Evolutionary conservation across 1,140 invertebrate genomes (phyloP), one percentile per base, ranked within the genome.

Genomic region (Anthonomus grandis): DNA sequence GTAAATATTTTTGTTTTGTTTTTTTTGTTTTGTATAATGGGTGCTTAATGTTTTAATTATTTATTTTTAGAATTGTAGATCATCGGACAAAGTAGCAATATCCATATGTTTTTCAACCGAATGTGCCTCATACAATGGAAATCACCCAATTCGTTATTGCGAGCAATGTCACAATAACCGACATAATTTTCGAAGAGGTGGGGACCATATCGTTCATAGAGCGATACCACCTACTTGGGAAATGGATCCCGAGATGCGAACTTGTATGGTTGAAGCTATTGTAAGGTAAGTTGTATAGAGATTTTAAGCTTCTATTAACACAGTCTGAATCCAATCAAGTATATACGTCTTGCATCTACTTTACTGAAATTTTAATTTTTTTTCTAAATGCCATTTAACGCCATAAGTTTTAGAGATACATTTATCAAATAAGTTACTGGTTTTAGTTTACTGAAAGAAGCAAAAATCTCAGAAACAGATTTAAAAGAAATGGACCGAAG

Each of bases 61-160:
- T n/a, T n/a, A 34, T 41, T 62, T 79, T 22, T 69, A 95, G 90
- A 97, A 95, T 70, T 99, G 97, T 74, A 83, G 91, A 49, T 90
- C 91, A 0, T 82, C 82, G 8, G 91, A 97, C 57, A 97, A 97
- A 73, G 86, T 90, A n/a, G 95, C 95, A 1, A 86, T 95, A 46
- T 93, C 91, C 13, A 94, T 97, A 22, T 99, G 97, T 71, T 99
- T 98, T 76, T 93, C 93, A 9, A 89, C 87, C 34, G 95, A 98
- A 75, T 99, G 97, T 76, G 92, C 93, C 12, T 93, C 89, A 71
- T 95, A 92, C 65, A 98, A 99, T 75, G 87, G 91, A 17, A 95
- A 96, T 71, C 88, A 92, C 71, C 97, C 97, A 10, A 95, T 96
- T 56, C 84, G 93, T 52, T 97, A 94, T 74, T 99, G 93, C 74